These are phyloP conservation scores for Drosophila infuscata DNA, from an alignment of 2,888 invertebrate genomes.

Conservation along the genomic window DNA sequence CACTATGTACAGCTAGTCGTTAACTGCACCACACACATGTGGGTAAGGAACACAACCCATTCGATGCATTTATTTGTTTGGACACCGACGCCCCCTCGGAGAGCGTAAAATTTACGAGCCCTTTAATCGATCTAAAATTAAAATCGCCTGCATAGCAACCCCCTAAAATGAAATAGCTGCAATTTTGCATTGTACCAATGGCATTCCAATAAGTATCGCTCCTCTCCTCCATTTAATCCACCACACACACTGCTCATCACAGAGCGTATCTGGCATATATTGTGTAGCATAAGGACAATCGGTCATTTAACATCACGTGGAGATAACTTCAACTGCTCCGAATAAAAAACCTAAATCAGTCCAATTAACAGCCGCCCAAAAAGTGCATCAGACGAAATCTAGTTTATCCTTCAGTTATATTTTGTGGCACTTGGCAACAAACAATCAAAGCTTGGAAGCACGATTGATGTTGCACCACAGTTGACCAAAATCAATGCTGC, in stretches of 20 bases:
- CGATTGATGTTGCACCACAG: background rate
- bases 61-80: conserved; percentile 74
- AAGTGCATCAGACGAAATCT: background rate
- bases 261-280: too few relatives aligned
- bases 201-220: conserved; percentile 23
- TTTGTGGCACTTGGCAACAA: background rate
- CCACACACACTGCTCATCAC: background rate
- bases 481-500: background rate
- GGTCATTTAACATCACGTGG: background rate
- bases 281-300: background rate
- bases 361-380: background rate
- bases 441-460: background rate
- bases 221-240: background rate
- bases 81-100: conserved; percentile 66
- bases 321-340: background rate
- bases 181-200: conserved; percentile 27
- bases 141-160: conserved; percentile 68
- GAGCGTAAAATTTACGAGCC: conserved; percentile 69
- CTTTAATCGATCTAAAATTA: conserved; percentile 77
- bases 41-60: conserved; percentile 24
- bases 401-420: background rate
- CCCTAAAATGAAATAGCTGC: conserved; percentile 36
- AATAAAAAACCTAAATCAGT: background rate
- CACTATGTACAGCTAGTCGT: conserved; percentile 15
- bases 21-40: conserved; percentile 34